Evolutionary conservation across 2,888 invertebrate species (phyloP).

Genomic region (Lapara coniferarum): DNA sequence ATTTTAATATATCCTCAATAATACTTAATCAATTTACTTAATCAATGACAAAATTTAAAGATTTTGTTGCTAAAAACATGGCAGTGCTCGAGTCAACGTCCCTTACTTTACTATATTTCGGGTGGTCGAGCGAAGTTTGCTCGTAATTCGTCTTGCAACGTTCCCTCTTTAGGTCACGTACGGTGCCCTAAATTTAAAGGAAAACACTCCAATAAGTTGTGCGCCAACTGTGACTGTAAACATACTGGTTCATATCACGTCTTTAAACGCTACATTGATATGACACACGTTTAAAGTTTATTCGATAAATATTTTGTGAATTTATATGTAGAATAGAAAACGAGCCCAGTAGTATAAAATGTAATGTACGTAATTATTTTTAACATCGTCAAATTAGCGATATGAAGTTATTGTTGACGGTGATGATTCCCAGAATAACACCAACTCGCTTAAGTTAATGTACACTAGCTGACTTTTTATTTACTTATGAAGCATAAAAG

Average conservation of each 20-base stretch:
- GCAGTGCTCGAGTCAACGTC: slow-evolving; percentile 7
- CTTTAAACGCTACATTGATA: slow-evolving; percentile 5
- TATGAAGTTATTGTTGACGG: too few relatives aligned
- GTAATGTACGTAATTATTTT: too few relatives aligned
- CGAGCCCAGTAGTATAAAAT: too few relatives aligned
- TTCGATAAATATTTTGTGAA: too few relatives aligned
- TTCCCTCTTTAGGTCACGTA: slow-evolving; percentile 71
- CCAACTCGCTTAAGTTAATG: too few relatives aligned
- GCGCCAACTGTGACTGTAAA: slow-evolving; percentile 50
- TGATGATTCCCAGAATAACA: too few relatives aligned
- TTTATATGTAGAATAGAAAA: too few relatives aligned
- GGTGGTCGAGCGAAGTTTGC: slow-evolving; percentile 61
- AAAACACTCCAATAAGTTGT: slow-evolving; percentile 72
- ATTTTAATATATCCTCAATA: too few relatives aligned
- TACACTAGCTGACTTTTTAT: too few relatives aligned
- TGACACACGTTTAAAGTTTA: background rate
- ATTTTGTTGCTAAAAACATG: slow-evolving; percentile 1
- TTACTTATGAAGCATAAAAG: too few relatives aligned
- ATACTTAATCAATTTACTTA: too few relatives aligned
- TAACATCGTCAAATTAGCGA: too few relatives aligned
- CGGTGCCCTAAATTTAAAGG: slow-evolving; percentile 75
- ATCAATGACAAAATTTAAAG: background rate
- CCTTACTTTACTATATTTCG: slow-evolving; percentile 49
- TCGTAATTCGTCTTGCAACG: slow-evolving; percentile 64
- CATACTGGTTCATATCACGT: slow-evolving; percentile 26